Evolutionary conservation across 1,140 invertebrate species (phyloP).

Genomic region (Mycetomoellerius zeteki): DNA sequence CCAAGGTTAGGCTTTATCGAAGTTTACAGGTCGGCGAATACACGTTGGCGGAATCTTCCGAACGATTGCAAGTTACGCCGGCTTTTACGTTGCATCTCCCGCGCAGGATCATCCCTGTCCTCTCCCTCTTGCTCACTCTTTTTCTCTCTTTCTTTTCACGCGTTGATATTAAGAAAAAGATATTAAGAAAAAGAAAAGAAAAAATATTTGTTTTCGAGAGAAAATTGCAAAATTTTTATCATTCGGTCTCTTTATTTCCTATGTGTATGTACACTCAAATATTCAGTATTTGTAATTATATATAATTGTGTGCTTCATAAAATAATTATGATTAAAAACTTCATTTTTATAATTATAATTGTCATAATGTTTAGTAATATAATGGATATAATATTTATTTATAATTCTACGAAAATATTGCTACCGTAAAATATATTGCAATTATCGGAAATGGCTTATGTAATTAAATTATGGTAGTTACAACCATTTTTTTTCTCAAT

Average conservation of each 20-base stretch:
- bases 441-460: too few species aligned
- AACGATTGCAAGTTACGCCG: slow-evolving; percentile 62
- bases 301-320: too few species aligned
- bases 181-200: background rate
- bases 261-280: background rate
- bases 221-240: background rate
- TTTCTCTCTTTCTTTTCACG: background rate
- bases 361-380: too few species aligned
- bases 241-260: background rate
- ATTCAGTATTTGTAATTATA: too few species aligned
- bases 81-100: background rate
- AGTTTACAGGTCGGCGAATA: slow-evolving; percentile 78
- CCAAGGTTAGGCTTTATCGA: slow-evolving; percentile 77
- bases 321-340: too few species aligned
- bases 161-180: background rate
- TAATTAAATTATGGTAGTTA: too few species aligned
- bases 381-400: too few species aligned
- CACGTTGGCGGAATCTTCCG: slow-evolving; percentile 42
- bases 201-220: background rate
- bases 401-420: too few species aligned
- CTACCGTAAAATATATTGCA: too few species aligned
- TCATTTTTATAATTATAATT: too few species aligned
- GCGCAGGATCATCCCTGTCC: background rate
- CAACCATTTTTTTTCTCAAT: too few species aligned
- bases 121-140: background rate